Base-by-base conservation (phyloP, 2,888 invertebrate species). In the Didymodactylos carnosus region DNA sequence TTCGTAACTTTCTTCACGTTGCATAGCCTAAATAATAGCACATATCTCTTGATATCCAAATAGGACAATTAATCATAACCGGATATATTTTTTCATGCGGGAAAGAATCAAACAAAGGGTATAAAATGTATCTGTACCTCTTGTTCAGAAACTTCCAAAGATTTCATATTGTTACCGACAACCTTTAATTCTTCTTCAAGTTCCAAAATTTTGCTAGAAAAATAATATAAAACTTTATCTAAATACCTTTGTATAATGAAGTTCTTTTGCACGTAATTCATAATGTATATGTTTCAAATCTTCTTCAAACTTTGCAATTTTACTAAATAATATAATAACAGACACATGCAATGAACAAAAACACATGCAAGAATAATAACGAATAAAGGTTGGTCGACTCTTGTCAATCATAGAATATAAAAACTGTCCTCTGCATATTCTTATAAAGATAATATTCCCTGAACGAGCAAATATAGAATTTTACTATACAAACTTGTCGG, bases 141-240 rank as follows among this genome's bases (percentile, higher is more conserved):
- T 87, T 95, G 94, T 87, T 97, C 95, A 82, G 93, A 94, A 84
- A 98, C 95, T 88, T 98, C 98, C 84, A 98, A 91, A 84, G 97
- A 98, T 87, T 98, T 98, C 88, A 98, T 88, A 89, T 98, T 98
- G 90, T 98, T 98, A 85, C 97, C 97, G 85, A 98, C 97, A 83
- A 98, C 97, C 85, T 95, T 92, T 86, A 98, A 89, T 86, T 98
- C 97, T 86, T 98, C 98, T 86, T 98, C 98, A 88, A 98, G 91
- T 87, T 98, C 97, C 85, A 95, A 93, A 87, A 97, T 97, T 90
- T 98, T 98, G 80, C 87, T 87, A 83, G 77, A 85, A 80, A 76
- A 51, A 8, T 19, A 13, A 1, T 16, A n/a, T 13, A 72, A 35
- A 35, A 23, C 3, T 53, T 62, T 62, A n/a, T n/a, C n/a, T n/a